These are phyloP conservation scores for Eleutherodactylus coqui DNA, from an alignment of 2,797 vertebrate species.

Conservation along the genomic window DNA sequence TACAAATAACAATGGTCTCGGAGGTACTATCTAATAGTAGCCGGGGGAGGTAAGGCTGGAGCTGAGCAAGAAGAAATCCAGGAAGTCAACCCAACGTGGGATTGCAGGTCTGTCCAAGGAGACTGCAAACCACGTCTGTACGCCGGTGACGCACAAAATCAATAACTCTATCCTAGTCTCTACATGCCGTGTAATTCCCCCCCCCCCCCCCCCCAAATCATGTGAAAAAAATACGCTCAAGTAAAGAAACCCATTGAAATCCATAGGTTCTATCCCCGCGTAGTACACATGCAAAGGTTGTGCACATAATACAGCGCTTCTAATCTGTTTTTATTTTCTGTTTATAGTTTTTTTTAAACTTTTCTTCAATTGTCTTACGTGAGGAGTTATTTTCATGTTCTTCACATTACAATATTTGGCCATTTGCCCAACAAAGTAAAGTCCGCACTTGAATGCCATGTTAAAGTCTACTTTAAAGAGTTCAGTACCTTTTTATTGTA, in stretches of 20 bases:
- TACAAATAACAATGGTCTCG: slow-evolving; percentile 32
- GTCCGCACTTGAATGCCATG: background rate
- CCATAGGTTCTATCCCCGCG: no score
- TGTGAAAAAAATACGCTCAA: no score
- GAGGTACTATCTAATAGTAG: slow-evolving; percentile 43
- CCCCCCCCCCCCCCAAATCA: no score
- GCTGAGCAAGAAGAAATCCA: slow-evolving; percentile 25
- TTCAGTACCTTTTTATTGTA: background rate
- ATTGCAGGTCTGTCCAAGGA: background rate
- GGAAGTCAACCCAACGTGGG: background rate
- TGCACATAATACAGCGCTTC: no score
- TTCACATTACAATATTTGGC: no score
- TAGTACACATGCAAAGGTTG: no score
- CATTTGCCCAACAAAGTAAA: background rate
- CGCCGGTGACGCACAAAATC: background rate
- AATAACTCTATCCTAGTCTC: background rate
- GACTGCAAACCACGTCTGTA: background rate
- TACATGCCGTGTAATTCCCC: no score
- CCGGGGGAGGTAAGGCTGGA: slow-evolving; percentile 35
- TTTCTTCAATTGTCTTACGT: no score
- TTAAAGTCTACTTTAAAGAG: background rate
- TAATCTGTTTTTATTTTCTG: no score
- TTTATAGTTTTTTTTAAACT: no score
- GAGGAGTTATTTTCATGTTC: no score
- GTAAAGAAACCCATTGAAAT: no score